Evolutionary conservation across 2,797 vertebrate species (phyloP), one percentile per base, ranked within the genome.

Genomic region (Myripristis murdjan): DNA sequence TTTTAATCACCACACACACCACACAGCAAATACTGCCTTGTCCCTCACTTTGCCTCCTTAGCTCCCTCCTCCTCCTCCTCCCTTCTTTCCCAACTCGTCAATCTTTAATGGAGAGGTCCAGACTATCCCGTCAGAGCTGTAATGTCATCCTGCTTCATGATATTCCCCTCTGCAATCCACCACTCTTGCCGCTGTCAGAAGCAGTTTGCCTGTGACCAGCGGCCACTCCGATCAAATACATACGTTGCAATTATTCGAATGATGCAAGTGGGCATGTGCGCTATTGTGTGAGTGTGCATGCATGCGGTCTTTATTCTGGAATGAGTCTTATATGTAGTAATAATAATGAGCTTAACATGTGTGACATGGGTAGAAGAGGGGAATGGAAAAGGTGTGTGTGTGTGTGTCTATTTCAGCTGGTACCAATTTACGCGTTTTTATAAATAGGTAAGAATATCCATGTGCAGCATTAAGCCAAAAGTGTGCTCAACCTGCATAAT

Each of bases 181-280:
- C 10, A 48, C 74, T 60, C 61, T 71, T 16, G 49, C 62, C 49
- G 69, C 86, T 90, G 91, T 87, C 89, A 89, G 77, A 89, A 80
- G 68, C 74, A 82, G 62, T 89, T 79, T 83, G 59, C 57, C 66
- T 77, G 56, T 64, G 71, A 69, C 68, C 28, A 20, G 62, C 55
- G 79, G 51, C 73, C 39, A 52, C 77, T 81, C 75, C 55, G 64
- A 85, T 91, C 86, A 79, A 67, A 76, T 77, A 31, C 56, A 74
- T 86, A 66, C 71, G 16, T 39, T 55, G 60, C 75, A 70, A 73
- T 87, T 81, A 83, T 88, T 91, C 74, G 80, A 89, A 89, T 75
- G 67, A 56, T 71, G 18, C 22, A 43, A 65, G 31, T 60, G 26
- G 15, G 49, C 33, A 39, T 9, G 16, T 20, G 8, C 49, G 59